Evolutionary conservation across 2,797 vertebrate genomes (phyloP), one percentile per base, ranked within the genome.

Genomic region (Cyprinella venusta): DNA sequence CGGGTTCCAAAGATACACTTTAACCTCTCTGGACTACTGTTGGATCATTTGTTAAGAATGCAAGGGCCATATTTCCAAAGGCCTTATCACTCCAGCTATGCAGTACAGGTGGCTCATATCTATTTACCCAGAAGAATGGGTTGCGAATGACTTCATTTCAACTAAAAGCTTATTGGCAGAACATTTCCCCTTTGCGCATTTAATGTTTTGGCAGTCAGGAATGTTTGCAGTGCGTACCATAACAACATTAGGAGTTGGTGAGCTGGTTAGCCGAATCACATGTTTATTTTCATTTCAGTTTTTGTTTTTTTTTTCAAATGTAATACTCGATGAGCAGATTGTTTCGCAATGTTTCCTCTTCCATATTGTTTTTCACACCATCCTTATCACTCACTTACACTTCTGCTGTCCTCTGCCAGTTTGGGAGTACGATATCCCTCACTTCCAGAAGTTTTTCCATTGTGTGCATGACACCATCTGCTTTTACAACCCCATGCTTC

Each of bases 391-490:
- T 26, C 45, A 26, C 70, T 65, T 38, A 18, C 69, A 72, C 56
- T 81, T 81, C 68, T 74, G 70, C 26, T 50, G n/a, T 75, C 33
- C 70, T 64, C 24, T 65, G 45, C 70, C 61, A 65, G 48, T 65
- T 64, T 81, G 80, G 21, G 69, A 72, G 26, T 75, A 42, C 0
- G n/a, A 67, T 65, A 67, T 82, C 74, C 36, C 19, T 76, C 38
- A 56, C 50, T 83, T 83, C 36, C 72, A 76, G 50, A 83, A 0
- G 3, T 68, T 38, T 82, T 83, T 77, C 81, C 63, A 69, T 69
- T 76, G 52, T 75, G 59, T 75, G 52, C 26, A 76, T 82, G 72
- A 76, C 74, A 69, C 74, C 70, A 77, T 83, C 72, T 83, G 81
- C 74, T 77, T 77, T 67, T 69, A 77, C 64, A 83, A 68, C 72